Conservation (phyloP, 2,113 vertebrate species). For the Ictalurus furcatus region DNA sequence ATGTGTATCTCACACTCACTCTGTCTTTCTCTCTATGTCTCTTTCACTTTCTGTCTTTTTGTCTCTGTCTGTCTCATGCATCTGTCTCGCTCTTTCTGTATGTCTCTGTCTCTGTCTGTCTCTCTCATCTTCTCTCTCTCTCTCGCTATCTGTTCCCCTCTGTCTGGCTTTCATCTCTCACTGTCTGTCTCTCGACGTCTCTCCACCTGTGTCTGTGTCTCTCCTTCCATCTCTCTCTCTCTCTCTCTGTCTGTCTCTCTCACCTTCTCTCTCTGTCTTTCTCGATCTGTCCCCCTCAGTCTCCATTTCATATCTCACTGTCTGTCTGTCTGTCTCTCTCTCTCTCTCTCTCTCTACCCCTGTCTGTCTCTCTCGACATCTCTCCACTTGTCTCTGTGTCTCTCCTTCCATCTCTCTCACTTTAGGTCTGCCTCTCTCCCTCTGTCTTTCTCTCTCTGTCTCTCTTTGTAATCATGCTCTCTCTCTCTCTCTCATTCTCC, state of each 20-base stretch:
- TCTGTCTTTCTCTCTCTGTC: constrained; percentile 34
- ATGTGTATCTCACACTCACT: neutral
- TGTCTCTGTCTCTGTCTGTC: neutral
- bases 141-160: neutral
- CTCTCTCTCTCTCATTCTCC: neutral
- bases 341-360: neutral
- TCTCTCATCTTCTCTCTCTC: neutral
- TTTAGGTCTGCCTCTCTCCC: neutral
- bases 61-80: neutral
- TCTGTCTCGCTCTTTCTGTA: neutral
- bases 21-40: neutral
- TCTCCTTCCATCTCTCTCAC: constrained; percentile 45
- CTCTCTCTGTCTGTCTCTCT: neutral
- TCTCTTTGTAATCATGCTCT: constrained; percentile 37
- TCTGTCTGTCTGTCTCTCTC: neutral
- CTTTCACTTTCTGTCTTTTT: neutral
- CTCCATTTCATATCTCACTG: constrained; percentile 31
- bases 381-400: constrained; percentile 68
- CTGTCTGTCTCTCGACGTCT: neutral
- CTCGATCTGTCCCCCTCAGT: constrained; percentile 59
- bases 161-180: neutral
- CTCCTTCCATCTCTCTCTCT: constrained; percentile 34
- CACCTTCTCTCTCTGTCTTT: neutral
- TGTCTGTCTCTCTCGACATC: neutral
- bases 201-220: constrained; percentile 67